Conservation (phyloP, 2,797 vertebrate genomes). For the Octomys mimax region DNA sequence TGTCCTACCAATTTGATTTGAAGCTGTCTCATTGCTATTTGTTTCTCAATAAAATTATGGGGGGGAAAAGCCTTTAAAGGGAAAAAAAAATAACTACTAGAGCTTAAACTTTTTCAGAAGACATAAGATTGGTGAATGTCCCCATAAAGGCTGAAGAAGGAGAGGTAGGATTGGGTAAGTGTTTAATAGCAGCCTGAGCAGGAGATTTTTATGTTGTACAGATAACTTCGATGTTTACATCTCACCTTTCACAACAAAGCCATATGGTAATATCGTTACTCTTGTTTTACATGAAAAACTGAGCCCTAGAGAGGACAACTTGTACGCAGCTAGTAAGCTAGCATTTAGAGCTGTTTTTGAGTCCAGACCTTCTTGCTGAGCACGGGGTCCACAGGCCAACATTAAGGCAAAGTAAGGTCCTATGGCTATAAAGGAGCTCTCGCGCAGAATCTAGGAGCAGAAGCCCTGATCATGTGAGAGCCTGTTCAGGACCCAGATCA, state of each 20-base stretch:
- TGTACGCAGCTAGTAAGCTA: background rate
- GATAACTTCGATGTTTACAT: background rate
- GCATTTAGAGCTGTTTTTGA: background rate
- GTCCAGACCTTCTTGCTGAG: background rate
- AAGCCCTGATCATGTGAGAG: background rate
- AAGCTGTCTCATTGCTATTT: no score
- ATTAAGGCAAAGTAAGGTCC: background rate
- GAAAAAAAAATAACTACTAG: no score
- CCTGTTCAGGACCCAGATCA: background rate
- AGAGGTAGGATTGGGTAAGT: background rate
- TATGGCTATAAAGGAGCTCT: background rate
- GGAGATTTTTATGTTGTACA: conserved; percentile 33
- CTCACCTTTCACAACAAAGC: background rate
- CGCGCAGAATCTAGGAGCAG: background rate
- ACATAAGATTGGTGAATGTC: background rate
- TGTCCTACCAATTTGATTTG: no score
- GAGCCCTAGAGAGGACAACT: background rate
- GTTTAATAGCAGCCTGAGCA: conserved; percentile 10
- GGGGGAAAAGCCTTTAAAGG: no score
- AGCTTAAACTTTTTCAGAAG: conserved; percentile 30
- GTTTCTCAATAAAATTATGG: no score
- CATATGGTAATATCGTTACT: background rate
- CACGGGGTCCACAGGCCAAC: background rate
- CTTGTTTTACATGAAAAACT: conserved; percentile 28
- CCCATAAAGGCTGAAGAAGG: background rate